A percentile compares a stretch with the other conserved stretches of the same genome.
Evolutionary conservation across 2,888 invertebrate species (phyloP).

Genomic region (Nemurella pictetii): DNA sequence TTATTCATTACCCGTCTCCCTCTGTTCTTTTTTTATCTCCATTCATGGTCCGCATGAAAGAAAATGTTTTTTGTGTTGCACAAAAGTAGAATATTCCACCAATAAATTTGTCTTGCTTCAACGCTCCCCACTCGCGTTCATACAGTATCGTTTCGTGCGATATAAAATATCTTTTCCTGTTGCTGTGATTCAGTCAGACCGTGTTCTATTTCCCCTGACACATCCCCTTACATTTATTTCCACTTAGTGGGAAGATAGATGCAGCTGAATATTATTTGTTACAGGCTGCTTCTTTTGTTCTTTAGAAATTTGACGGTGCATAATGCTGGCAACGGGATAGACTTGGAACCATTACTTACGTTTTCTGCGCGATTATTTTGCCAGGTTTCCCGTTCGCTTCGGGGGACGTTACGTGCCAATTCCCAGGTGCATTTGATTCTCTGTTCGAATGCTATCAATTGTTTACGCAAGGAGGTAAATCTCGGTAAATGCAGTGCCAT

Average conservation of each 20-base stretch:
- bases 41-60: not conserved
- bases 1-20: not conserved
- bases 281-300: not conserved
- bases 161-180: not conserved
- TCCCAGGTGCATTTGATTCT: not conserved
- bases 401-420: not conserved
- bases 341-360: not conserved
- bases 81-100: not conserved
- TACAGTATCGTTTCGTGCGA: not conserved
- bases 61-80: not conserved
- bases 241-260: not conserved
- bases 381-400: not conserved
- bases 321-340: not conserved
- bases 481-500: not conserved
- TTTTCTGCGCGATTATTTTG: not conserved
- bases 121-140: not conserved
- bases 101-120: not conserved
- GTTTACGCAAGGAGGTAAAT: not conserved
- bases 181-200: not conserved
- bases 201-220: not conserved
- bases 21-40: not conserved
- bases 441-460: not conserved
- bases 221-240: not conserved
- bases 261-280: no score
- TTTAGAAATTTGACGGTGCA: not conserved